Evolutionary conservation across 2,797 vertebrate species (phyloP).

Genomic region (Rallus crepitans): DNA sequence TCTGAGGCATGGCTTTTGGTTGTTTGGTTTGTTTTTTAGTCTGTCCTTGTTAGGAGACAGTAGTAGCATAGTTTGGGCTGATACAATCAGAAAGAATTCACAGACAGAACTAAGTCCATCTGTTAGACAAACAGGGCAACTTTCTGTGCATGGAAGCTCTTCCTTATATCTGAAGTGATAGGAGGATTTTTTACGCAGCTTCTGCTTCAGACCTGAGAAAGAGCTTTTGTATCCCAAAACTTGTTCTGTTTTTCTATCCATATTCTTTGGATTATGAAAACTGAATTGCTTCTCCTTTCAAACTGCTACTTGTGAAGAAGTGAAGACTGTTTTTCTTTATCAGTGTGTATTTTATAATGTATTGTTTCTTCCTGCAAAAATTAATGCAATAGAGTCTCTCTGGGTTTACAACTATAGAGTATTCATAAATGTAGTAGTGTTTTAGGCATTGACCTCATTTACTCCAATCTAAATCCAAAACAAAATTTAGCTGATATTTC

Average conservation of each 20-base stretch:
- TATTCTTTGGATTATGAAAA: neutral
- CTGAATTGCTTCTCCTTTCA: neutral
- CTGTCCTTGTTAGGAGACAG: neutral
- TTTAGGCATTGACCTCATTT: neutral
- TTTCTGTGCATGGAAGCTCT: neutral
- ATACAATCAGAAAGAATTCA: neutral
- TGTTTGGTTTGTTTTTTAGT: neutral
- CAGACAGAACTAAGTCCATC: neutral
- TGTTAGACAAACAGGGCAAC: neutral
- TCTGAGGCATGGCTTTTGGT: fast-evolving
- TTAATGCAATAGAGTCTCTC: neutral
- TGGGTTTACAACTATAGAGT: neutral
- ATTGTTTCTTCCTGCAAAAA: neutral
- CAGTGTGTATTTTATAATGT: neutral
- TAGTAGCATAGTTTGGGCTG: neutral
- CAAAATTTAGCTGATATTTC: neutral
- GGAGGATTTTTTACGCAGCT: neutral
- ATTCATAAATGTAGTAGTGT: neutral
- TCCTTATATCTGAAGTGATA: neutral
- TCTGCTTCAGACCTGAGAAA: neutral
- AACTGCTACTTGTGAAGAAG: neutral
- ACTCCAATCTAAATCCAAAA: neutral
- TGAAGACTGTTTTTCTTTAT: neutral
- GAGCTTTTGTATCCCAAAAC: neutral
- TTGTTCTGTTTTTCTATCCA: neutral